Percentiles rank a stretch among this genome's conserved stretches.
These are phyloP conservation scores for Chaetura pelagica DNA, from an alignment of 2,113 vertebrate species.

Conservation along the genomic window DNA sequence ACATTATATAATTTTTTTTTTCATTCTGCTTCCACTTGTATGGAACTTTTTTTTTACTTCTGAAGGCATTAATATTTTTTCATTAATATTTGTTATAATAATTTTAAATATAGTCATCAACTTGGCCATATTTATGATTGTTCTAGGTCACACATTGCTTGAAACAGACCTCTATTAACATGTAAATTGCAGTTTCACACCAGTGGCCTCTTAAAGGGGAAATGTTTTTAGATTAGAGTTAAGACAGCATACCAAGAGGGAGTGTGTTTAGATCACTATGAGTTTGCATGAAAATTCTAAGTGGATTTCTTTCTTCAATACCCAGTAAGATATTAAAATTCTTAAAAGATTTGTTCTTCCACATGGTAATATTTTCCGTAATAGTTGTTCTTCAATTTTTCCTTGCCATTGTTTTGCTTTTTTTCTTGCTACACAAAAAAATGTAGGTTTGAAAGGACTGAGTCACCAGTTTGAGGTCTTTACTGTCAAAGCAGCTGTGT, in stretches of 20 bases:
- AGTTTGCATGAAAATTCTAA: not conserved
- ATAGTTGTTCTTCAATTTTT: not conserved
- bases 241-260: not conserved
- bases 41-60: not conserved
- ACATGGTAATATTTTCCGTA: not conserved
- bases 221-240: slow-evolving; percentile 28
- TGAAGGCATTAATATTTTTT: slow-evolving; percentile 17
- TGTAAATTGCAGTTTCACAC: slow-evolving; percentile 48
- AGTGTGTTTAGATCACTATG: not conserved
- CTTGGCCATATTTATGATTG: not conserved
- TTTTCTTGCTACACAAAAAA: not conserved
- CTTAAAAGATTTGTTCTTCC: not conserved
- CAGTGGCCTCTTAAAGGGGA: slow-evolving; percentile 5
- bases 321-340: not conserved
- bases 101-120: slow-evolving; percentile 37
- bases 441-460: not conserved
- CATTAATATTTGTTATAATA: not conserved
- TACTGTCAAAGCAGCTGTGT: not conserved
- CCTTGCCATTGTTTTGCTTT: not conserved
- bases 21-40: not conserved
- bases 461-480: not conserved
- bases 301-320: not conserved
- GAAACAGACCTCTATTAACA: slow-evolving; percentile 49
- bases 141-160: slow-evolving; percentile 13
- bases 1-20: not conserved